phyloP scores from a whole-genome alignment of 2,888 invertebrate genomes.

The Teleiodes luculella region DNA sequence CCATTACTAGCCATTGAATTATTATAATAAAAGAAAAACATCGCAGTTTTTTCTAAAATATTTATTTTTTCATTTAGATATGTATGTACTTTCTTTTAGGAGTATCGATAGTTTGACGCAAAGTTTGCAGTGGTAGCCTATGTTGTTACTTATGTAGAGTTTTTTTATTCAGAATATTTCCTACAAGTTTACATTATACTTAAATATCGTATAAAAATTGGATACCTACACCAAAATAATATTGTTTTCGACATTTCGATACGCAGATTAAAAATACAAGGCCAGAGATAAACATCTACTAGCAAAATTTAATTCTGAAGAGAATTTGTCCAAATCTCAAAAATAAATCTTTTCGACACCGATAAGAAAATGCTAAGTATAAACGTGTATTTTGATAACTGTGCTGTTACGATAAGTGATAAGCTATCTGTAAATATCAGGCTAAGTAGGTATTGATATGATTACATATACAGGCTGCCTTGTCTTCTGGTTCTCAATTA shows the following conservation, averaged over 20 bases:
- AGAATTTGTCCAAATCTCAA: conserved; percentile 24
- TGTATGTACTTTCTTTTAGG: too few species aligned
- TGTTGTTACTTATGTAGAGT: too few species aligned
- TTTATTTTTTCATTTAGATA: too few species aligned
- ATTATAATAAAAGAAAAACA: too few species aligned
- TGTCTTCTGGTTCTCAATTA: too few species aligned
- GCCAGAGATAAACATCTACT: conserved; percentile 21
- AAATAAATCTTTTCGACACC: conserved; percentile 22
- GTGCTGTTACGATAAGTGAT: not conserved
- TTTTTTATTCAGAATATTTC: too few species aligned
- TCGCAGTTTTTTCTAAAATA: too few species aligned
- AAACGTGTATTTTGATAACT: conserved; percentile 8
- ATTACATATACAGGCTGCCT: not conserved
- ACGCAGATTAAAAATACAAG: conserved; percentile 18
- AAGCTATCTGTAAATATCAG: conserved; percentile 3
- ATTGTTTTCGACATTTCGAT: conserved; percentile 5
- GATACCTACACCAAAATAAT: not conserved
- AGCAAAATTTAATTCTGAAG: conserved; percentile 23
- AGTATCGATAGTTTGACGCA: too few species aligned
- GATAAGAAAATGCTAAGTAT: conserved; percentile 6
- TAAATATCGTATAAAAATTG: too few species aligned
- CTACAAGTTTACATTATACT: too few species aligned
- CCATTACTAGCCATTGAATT: too few species aligned
- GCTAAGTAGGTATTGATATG: conserved; percentile 9
- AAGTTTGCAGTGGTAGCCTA: too few species aligned